Percentiles rank a stretch among this genome's conserved stretches.
Conservation (phyloP, 2,797 vertebrate species). For the Danio choprae region DNA sequence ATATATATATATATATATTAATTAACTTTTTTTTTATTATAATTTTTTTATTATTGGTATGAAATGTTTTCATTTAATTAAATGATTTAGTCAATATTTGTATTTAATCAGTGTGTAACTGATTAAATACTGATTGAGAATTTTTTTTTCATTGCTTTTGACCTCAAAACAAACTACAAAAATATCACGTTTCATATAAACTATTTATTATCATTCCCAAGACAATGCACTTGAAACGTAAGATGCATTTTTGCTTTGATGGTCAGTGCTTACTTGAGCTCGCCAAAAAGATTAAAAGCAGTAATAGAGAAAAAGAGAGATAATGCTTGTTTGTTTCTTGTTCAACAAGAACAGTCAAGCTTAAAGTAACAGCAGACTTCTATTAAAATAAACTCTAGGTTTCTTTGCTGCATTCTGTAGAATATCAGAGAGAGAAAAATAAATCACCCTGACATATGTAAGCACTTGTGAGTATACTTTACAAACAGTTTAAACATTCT, state of each 20-base stretch:
- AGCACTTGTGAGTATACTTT: neutral
- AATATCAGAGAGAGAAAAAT: neutral
- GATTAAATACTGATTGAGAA: no score
- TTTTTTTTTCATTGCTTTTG: conserved; percentile 4
- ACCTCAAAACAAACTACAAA: neutral
- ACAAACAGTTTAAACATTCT: neutral
- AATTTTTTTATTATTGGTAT: no score
- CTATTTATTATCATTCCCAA: neutral
- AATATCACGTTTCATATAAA: neutral
- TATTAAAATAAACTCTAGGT: conserved; percentile 14
- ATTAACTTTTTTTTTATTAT: no score
- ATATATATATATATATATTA: no score
- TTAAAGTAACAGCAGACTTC: neutral
- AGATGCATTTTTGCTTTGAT: neutral
- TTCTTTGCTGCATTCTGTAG: neutral
- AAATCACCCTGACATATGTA: neutral
- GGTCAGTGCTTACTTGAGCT: neutral
- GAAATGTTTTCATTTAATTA: no score
- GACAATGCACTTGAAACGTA: neutral
- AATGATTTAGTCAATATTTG: no score
- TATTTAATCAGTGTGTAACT: no score
- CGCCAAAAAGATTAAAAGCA: neutral
- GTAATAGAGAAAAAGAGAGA: neutral
- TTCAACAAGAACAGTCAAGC: neutral
- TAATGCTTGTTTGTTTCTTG: neutral